These are phyloP conservation scores for Oreohelix idahoensis DNA, from an alignment of 1,140 invertebrate genomes.

Conservation along the genomic window DNA sequence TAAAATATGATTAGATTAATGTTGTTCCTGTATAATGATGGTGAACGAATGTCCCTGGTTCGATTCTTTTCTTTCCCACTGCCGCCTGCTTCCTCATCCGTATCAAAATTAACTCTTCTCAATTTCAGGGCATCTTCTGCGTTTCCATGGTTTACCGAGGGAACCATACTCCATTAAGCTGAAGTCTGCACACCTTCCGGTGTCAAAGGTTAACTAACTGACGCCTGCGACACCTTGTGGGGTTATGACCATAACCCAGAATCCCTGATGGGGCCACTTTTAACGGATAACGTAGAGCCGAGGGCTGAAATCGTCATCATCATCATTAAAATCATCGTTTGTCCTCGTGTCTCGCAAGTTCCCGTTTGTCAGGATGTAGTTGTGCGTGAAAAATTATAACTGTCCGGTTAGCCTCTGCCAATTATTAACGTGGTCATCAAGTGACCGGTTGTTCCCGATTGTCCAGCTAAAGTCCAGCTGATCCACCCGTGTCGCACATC, in stretches of 20 bases:
- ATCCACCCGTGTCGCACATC: too few relatives aligned
- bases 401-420: neutral
- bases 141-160: too few relatives aligned
- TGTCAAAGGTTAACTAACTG: neutral
- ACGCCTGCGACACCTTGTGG: neutral
- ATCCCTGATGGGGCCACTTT: slow-evolving; percentile 10
- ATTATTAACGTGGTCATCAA: neutral
- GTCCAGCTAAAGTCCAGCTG: neutral
- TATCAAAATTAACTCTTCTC: too few relatives aligned
- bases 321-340: neutral
- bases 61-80: too few relatives aligned
- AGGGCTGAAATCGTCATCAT: neutral
- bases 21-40: too few relatives aligned
- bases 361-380: neutral
- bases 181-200: neutral
- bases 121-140: too few relatives aligned
- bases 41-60: too few relatives aligned
- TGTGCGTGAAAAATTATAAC: slow-evolving; percentile 18
- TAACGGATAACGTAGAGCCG: neutral
- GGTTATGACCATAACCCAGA: neutral
- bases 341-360: neutral
- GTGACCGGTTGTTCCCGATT: neutral
- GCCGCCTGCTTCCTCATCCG: too few relatives aligned
- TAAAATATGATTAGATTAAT: too few relatives aligned
- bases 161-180: too few relatives aligned